phyloP scores from a whole-genome alignment of 2,888 invertebrate genomes.

The Clanis bilineata region DNA sequence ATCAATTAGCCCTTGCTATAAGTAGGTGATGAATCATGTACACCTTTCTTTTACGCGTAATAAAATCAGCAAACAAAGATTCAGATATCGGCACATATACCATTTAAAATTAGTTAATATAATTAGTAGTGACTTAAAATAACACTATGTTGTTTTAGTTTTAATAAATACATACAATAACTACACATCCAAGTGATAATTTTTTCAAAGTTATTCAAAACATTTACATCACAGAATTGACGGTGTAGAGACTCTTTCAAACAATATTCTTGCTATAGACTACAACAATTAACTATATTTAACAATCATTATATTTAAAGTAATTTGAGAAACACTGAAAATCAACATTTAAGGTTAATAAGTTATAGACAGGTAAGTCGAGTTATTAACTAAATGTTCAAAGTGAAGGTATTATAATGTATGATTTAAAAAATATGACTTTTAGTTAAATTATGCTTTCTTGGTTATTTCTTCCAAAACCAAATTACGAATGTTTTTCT shows the following conservation, averaged over 20 bases:
- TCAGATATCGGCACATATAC: conserved; percentile 14
- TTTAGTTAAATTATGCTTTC: too few relatives aligned
- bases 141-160: conserved; percentile 27
- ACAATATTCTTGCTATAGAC: conserved; percentile 43
- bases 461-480: too few relatives aligned
- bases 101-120: conserved; percentile 27
- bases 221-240: conserved; percentile 80
- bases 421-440: too few relatives aligned
- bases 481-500: too few relatives aligned
- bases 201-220: conserved; percentile 57
- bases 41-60: not conserved
- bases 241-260: conserved; percentile 78
- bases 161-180: conserved; percentile 39
- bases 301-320: conserved; percentile 21
- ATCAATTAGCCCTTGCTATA: not conserved
- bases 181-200: conserved; percentile 61
- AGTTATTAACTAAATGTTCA: too few relatives aligned
- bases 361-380: too few relatives aligned
- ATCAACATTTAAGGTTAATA: not conserved
- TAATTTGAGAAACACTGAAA: conserved; percentile 9
- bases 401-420: too few relatives aligned
- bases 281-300: conserved; percentile 52
- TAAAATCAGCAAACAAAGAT: not conserved
- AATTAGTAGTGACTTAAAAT: conserved; percentile 34
- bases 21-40: not conserved